These are phyloP conservation scores for Ptilonorhynchus violaceus DNA, from an alignment of 2,113 vertebrate species.

Conservation along the genomic window DNA sequence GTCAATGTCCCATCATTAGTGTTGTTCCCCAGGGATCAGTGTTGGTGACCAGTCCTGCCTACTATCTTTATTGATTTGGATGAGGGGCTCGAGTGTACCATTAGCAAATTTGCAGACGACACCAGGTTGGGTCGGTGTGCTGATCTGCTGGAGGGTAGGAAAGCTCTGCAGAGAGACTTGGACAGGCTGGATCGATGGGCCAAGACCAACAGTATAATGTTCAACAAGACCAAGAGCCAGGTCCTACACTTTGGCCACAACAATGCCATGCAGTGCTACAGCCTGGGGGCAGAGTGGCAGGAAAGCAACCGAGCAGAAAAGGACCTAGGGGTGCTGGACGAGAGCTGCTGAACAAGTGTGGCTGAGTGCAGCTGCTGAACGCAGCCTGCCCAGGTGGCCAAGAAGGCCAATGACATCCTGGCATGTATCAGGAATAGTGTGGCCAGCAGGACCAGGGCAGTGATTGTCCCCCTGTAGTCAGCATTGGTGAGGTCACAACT, in stretches of 20 bases:
- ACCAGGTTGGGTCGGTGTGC: rapidly evolving
- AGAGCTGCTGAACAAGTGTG: background rate
- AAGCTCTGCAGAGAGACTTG: background rate
- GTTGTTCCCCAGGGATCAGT: background rate
- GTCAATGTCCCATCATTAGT: background rate
- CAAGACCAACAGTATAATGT: background rate
- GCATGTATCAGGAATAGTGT: background rate
- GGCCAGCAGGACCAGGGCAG: background rate
- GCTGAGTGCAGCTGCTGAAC: background rate
- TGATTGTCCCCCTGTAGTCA: background rate
- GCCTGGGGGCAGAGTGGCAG: background rate
- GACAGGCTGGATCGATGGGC: background rate
- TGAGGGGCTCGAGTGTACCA: background rate
- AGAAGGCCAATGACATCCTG: background rate
- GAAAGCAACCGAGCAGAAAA: background rate
- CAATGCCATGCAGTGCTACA: rapidly evolving
- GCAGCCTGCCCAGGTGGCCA: background rate
- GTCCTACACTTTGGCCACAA: background rate
- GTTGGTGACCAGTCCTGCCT: too few relatives aligned
- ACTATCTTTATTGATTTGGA: background rate
- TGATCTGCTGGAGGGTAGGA: background rate
- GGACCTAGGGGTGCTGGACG: background rate
- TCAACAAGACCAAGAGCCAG: too few relatives aligned
- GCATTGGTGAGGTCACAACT: background rate
- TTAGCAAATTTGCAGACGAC: background rate